phyloP scores from a whole-genome alignment of 2,113 vertebrate species.

The Prolemur simus region DNA sequence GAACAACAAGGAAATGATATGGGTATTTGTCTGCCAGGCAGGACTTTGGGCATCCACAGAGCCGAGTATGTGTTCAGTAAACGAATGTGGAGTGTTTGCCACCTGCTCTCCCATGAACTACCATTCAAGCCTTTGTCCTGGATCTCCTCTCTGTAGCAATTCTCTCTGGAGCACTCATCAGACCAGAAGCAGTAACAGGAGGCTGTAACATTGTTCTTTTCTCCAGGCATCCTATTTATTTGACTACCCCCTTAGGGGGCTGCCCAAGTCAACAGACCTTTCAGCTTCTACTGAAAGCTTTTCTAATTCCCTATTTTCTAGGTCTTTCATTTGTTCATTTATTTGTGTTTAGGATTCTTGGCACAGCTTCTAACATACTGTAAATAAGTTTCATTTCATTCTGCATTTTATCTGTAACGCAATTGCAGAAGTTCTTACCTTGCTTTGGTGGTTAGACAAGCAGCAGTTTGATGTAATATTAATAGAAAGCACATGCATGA shows the following conservation, averaged over 20 bases:
- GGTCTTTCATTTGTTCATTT: background rate
- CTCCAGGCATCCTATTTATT: background rate
- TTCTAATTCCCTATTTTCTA: background rate
- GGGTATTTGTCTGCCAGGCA: fast-evolving
- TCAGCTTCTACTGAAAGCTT: background rate
- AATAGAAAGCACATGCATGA: background rate
- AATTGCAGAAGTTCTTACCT: background rate
- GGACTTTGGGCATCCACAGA: too few species aligned
- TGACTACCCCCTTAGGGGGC: background rate
- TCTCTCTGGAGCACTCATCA: background rate
- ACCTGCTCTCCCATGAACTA: background rate
- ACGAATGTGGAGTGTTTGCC: background rate
- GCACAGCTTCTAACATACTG: background rate
- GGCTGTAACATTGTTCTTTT: background rate
- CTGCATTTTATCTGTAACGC: background rate
- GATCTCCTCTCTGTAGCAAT: background rate
- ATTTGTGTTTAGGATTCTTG: background rate
- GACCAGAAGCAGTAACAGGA: background rate
- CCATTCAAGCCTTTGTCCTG: background rate
- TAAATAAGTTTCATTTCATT: background rate
- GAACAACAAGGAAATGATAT: background rate
- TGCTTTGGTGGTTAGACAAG: background rate
- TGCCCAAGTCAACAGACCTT: background rate
- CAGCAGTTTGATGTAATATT: background rate
- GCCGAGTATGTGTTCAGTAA: too few species aligned